Evolutionary conservation across 2,888 invertebrate species (phyloP), one percentile per base, ranked within the genome.

Genomic region (Ligdia adustata): DNA sequence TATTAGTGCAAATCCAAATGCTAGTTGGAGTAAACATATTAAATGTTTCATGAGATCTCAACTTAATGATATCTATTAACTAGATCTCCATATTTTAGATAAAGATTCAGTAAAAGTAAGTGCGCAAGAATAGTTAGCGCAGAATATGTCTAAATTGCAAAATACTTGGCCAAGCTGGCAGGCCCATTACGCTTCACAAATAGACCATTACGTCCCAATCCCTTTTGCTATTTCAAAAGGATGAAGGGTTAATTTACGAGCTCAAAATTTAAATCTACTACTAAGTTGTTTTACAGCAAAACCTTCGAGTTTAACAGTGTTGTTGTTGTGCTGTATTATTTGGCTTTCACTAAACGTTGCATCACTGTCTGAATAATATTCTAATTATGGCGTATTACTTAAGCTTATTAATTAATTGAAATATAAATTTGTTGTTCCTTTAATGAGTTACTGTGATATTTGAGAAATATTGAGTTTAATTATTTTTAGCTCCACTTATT

Each of bases 201-300:
- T 89, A 90, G 89, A 83, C 89, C 87, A 86, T 90, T 90, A 86
- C 79, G 82, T 80, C 84, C 83, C 86, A 83, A 85, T 86, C 88
- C 87, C 86, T 87, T 86, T 77, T 85, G n/a, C 89, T 84, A 86
- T 88, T 88, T 84, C 85, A 83, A 86, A 88, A 88, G 89, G 88
- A 86, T 84, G 88, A 82, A 83, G 88, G 89, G 87, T 88, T 87
- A 90, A 87, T 88, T 89, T 90, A 89, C 76, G 85, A 86, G 85
- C 87, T 86, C 82, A 85, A 88, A 88, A 90, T 87, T 87, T 90
- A 88, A 89, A 89, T 89, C 86, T 88, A 88, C 83, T 81, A 75
- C 76, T 79, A 83, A 85, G 82, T 87, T 85, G 82, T 82, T 82
- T 84, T 83, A 87, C 82, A 76, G 79, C 75, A 79, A n/a, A 79